Base-by-base conservation (phyloP, 2,888 invertebrate species). In the Pterostichus madidus region DNA sequence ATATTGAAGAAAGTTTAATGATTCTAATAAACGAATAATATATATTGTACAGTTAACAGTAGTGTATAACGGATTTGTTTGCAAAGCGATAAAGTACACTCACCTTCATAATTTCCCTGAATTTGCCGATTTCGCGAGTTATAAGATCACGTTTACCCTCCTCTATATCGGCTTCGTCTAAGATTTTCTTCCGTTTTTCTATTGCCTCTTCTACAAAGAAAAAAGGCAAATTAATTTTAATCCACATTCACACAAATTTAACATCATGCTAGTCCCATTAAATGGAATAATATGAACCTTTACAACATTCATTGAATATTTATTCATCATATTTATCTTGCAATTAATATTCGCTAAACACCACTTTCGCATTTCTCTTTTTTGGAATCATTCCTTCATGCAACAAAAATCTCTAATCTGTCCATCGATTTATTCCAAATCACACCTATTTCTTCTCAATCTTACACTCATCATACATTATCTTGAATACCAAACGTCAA, bases 91-190 rank as follows among this genome's bases (percentile, higher is more conserved):
- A 46, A 71, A 59, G 59, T 81, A 59, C 84, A 88, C 91, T 92
- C 94, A 97, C 97, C 96, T 97, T 97, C 95, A 97, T 98, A 86
- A 97, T 96, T 92, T 98, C 98, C 85, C 99, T 94, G 91, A 99
- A 99, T 91, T 97, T 98, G 87, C 97, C 97, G 90, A 99, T 99
- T 93, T 99, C 99, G 87, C 98, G 93, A 88, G 97, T 97, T 86
- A 99, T 99, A 86, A 99, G 93, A 90, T 98, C 97, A 73, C 98
- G 94, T 90, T 98, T 98, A 89, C 98, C 98, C 90, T 98, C 98
- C 89, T 99, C 99, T 84, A 98, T 94, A 89, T 97, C 97, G 39
- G 96, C 95, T 87, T 96, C 96, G 86, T 96, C 96, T 44, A 96
- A 91, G 84, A 93, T 93, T 87, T 93, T 93, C 85, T 93, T 93